Percentiles rank a stretch among this genome's conserved stretches.
Conservation (phyloP, 1,140 invertebrate genomes). For the Macrobrachium rosenbergii region DNA sequence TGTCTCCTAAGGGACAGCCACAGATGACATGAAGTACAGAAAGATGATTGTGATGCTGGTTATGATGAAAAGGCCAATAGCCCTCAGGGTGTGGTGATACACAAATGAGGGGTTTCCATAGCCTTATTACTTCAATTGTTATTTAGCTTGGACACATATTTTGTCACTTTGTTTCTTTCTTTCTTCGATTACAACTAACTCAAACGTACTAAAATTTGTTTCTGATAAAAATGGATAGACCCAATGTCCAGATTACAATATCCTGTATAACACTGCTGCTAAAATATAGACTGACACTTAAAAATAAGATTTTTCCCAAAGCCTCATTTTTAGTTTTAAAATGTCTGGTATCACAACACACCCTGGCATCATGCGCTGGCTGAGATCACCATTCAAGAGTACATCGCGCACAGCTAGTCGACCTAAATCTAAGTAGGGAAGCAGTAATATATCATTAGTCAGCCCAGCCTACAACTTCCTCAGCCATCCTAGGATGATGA, state of each 20-base stretch:
- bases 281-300: not conserved
- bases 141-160: too few relatives aligned
- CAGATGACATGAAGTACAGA: slow-evolving; percentile 39
- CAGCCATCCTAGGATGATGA: slow-evolving; percentile 12
- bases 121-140: too few relatives aligned
- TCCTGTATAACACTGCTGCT: too few relatives aligned
- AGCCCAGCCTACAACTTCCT: slow-evolving; percentile 41
- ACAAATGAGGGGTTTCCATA: not conserved
- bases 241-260: too few relatives aligned
- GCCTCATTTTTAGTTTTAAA: slow-evolving; percentile 7
- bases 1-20: slow-evolving; percentile 21
- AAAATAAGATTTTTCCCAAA: not conserved
- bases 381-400: slow-evolving; percentile 51
- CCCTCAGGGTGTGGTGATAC: slow-evolving; percentile 52
- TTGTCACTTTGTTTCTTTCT: too few relatives aligned
- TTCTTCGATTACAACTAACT: too few relatives aligned
- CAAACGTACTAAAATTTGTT: too few relatives aligned
- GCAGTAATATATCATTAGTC: slow-evolving; percentile 46
- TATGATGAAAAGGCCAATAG: slow-evolving; percentile 42
- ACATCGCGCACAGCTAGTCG: slow-evolving; percentile 47
- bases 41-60: slow-evolving; percentile 54
- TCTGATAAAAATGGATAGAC: too few relatives aligned
- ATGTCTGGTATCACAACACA: slow-evolving; percentile 33
- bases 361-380: slow-evolving; percentile 51
- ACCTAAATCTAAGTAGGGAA: slow-evolving; percentile 53